Base-by-base conservation (phyloP, 2,797 vertebrate species). In the Crenuchus spilurus region DNA sequence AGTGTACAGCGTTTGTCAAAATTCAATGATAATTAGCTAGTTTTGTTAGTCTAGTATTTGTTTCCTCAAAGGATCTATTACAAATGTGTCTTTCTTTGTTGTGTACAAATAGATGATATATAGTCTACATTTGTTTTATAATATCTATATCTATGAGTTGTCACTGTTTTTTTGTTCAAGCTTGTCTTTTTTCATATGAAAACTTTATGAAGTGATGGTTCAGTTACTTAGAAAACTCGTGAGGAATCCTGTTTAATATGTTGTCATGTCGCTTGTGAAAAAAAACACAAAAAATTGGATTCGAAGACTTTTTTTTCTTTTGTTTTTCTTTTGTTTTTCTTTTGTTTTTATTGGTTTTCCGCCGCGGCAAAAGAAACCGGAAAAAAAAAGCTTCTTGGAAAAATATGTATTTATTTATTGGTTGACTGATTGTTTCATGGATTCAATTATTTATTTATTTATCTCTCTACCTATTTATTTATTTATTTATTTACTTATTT, bases 241-340 rank as follows among this genome's bases (percentile, higher is more conserved):
- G 96, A 98, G 97, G 96, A 99, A 96, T 96, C 95, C 97, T 95
- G 96, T 99, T 98, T 96, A 97, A 98, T 98, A 95, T 99, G 97
- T 99, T 97, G 98, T 99, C 98, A 98, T 96, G 98, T 99, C 97
- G 94, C 95, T 99, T 98, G 97, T 99, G 97, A 94, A 97, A 79
- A 84, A 74, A 80, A 72, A 82, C 71, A 84, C 73, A 33, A 89
- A 89, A 85, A 89, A 91, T 93, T 92, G 88, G 88, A 92, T 90
- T 55, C 48, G 11, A 51, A 7, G 10, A 13, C 24, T 24, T 37
- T 18, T 35, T 39, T 85, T 95, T 93, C 93, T 95, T 96, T 97
- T 72, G 84, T 62, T 42, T 48, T 5, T 48, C 18, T 44, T 46
- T 6, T 6, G 30, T 20, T 48, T n/a, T 39, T 63, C n/a, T 74